These are phyloP conservation scores for Connochaetes taurinus DNA, from an alignment of 2,113 vertebrate species.

Conservation along the genomic window DNA sequence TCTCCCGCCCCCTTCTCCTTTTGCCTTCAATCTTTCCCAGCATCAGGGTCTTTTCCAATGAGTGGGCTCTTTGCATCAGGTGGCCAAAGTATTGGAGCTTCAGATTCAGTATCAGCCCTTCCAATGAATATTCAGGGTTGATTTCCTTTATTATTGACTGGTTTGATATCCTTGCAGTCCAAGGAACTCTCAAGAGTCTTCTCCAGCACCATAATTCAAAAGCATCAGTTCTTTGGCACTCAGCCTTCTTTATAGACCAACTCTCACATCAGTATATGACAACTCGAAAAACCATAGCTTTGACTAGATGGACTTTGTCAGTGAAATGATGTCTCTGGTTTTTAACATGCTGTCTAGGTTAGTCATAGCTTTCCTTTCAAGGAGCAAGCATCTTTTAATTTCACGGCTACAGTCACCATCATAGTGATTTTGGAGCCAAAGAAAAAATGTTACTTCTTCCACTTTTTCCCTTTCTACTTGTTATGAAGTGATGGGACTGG, in stretches of 20 bases:
- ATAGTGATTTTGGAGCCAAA: not conserved
- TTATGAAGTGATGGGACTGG: not conserved
- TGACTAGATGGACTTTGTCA: not conserved
- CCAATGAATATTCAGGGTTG: not conserved
- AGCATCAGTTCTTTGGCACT: not conserved
- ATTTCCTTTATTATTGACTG: not conserved
- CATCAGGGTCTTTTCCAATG: not conserved
- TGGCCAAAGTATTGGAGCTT: not conserved
- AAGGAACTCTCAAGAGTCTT: not conserved
- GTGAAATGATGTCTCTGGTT: not conserved
- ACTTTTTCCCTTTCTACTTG: not conserved
- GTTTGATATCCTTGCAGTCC: not conserved
- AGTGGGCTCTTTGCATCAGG: not conserved
- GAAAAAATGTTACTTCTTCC: not conserved
- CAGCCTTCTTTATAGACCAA: not conserved
- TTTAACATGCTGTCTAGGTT: not conserved
- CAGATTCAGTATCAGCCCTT: not conserved
- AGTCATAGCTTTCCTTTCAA: not conserved
- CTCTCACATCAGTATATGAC: not conserved
- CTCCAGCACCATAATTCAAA: not conserved
- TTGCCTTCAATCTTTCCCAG: not conserved
- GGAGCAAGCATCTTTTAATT: not conserved
- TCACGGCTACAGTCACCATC: not conserved
- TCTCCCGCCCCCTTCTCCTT: accelerated
- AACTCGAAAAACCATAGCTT: not conserved